These are phyloP conservation scores for Sminthurinus aureus DNA, from an alignment of 2,888 invertebrate genomes.

Conservation along the genomic window DNA sequence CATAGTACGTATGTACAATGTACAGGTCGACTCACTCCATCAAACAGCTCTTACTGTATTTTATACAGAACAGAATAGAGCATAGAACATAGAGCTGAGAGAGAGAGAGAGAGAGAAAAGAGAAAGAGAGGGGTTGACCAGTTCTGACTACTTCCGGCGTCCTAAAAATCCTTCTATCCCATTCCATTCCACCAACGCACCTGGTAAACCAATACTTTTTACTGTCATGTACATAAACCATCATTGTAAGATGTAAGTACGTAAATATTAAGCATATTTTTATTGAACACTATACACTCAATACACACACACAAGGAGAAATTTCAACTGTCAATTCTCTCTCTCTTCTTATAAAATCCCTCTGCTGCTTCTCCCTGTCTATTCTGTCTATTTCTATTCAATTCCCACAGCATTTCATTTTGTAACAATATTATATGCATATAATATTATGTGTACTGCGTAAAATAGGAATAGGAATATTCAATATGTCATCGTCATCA, in stretches of 20 bases:
- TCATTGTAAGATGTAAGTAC: background rate
- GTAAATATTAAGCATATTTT: too few species aligned
- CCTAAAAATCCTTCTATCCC: slow-evolving; percentile 29
- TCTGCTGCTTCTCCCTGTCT: background rate
- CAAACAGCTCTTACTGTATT: too few species aligned
- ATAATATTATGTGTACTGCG: background rate
- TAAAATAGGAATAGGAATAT: too few species aligned
- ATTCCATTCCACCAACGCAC: slow-evolving; percentile 52
- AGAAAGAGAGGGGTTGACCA: slow-evolving; percentile 56
- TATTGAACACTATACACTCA: too few species aligned
- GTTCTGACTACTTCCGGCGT: slow-evolving; percentile 57
- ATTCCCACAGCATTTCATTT: background rate
- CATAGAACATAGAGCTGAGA: background rate
- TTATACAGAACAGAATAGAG: slow-evolving; percentile 33
- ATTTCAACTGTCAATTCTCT: background rate
- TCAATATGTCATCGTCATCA: slow-evolving; percentile 9
- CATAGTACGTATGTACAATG: background rate
- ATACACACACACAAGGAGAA: background rate
- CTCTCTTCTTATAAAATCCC: background rate
- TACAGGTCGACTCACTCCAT: slow-evolving; percentile 49
- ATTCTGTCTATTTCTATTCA: background rate
- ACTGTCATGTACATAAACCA: background rate
- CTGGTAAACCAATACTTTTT: slow-evolving; percentile 40
- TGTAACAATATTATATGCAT: too few species aligned
- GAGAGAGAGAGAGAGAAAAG: background rate